These are phyloP conservation scores for Drosophila paramelanica DNA, from an alignment of 2,888 invertebrate genomes.

Conservation along the genomic window DNA sequence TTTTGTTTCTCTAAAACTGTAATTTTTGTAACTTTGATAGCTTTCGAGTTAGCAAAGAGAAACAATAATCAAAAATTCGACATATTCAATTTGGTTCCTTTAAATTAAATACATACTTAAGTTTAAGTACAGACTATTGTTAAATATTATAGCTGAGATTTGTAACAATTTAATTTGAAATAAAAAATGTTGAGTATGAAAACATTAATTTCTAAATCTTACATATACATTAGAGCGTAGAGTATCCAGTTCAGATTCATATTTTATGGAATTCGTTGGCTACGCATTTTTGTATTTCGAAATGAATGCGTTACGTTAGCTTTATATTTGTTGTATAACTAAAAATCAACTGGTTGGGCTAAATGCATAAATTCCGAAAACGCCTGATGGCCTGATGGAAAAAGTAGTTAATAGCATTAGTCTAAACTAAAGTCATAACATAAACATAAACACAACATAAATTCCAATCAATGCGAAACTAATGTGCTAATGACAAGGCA, in stretches of 20 bases:
- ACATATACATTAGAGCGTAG: background rate
- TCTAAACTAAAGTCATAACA: slow-evolving; percentile 61
- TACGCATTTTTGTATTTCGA: background rate
- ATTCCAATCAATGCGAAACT: slow-evolving; percentile 74
- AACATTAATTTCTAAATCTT: no score
- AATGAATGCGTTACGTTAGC: background rate
- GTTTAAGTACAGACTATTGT: no score
- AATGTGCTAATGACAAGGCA: slow-evolving; percentile 66
- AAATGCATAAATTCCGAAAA: slow-evolving; percentile 44
- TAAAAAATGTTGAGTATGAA: no score
- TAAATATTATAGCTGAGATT: no score
- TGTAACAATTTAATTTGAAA: no score
- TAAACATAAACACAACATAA: slow-evolving; percentile 76
- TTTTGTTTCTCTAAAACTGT: no score
- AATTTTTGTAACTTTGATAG: no score
- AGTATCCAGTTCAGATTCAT: background rate
- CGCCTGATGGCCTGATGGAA: slow-evolving; percentile 13
- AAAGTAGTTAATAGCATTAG: slow-evolving; percentile 56
- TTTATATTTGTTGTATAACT: background rate
- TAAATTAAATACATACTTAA: no score
- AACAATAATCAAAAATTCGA: no score
- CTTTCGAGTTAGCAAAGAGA: no score
- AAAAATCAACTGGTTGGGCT: slow-evolving; percentile 15
- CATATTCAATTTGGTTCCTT: no score
- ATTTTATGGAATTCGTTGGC: background rate